These are phyloP conservation scores for Petrocephalus zakoni DNA, from an alignment of 2,113 vertebrate species.

Conservation along the genomic window DNA sequence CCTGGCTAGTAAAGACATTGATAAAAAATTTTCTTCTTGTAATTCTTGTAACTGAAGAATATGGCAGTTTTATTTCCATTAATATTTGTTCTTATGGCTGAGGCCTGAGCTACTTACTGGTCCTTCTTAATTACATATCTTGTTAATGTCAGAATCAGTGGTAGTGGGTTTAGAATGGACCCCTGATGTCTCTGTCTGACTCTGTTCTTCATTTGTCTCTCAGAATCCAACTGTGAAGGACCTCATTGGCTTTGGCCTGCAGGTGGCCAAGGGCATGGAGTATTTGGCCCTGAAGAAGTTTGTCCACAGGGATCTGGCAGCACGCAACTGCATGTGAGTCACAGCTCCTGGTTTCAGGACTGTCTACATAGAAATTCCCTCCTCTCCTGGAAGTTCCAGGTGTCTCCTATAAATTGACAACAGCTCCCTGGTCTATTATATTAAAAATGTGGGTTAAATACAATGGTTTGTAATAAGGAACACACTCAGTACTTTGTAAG, in stretches of 20 bases:
- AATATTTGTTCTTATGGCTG: not conserved
- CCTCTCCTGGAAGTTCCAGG: not conserved
- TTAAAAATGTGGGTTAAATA: not conserved
- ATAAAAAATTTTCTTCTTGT: not conserved
- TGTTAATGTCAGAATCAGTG: not conserved
- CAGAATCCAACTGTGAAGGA: slow-evolving; percentile 94
- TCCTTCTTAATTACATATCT: not conserved
- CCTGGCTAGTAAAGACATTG: not conserved
- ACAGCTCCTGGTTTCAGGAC: not conserved
- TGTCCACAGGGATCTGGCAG: slow-evolving; percentile 90
- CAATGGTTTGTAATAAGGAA: not conserved
- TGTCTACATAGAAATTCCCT: not conserved
- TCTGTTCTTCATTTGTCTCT: not conserved
- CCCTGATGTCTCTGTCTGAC: not conserved
- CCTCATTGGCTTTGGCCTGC: slow-evolving; percentile 86
- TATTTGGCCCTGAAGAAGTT: slow-evolving; percentile 90
- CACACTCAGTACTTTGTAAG: too few species aligned
- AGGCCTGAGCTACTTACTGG: not conserved
- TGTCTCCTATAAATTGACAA: not conserved
- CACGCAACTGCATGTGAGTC: slow-evolving; percentile 96
- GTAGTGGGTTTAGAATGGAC: not conserved
- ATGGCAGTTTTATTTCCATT: not conserved
- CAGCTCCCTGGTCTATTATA: not conserved
- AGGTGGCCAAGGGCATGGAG: slow-evolving; percentile 90
- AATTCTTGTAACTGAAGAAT: not conserved